Percentiles rank a stretch among this genome's conserved stretches.
phyloP scores from a whole-genome alignment of 64 coral and sea anemone genomes.

The Pocillopora damicornis region DNA sequence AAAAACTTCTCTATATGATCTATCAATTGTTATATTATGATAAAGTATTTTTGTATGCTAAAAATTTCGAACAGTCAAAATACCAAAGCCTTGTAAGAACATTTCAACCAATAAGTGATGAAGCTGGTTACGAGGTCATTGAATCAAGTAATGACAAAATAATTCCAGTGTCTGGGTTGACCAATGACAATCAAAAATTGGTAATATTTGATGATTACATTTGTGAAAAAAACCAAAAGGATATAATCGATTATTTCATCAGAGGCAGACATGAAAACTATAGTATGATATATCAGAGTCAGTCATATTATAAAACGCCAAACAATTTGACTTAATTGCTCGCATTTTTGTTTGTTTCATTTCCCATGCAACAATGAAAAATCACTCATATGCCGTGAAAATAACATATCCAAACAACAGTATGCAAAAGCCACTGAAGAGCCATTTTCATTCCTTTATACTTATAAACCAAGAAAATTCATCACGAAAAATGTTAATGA shows the following conservation, averaged over 20 bases:
- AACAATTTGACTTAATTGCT: slow-evolving; percentile 29
- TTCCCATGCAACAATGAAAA: too few relatives aligned
- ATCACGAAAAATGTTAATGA: too few relatives aligned
- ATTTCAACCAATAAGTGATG: not conserved
- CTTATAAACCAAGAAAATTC: too few relatives aligned
- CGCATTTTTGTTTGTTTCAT: slow-evolving; percentile 30
- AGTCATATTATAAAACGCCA: slow-evolving; percentile 41
- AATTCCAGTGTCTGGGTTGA: not conserved
- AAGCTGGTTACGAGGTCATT: not conserved
- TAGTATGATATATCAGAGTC: slow-evolving; percentile 22
- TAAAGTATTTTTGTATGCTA: slow-evolving; percentile 22
- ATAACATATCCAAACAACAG: too few relatives aligned
- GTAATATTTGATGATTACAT: slow-evolving; percentile 23
- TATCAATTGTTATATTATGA: slow-evolving; percentile 11
- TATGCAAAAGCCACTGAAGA: too few relatives aligned
- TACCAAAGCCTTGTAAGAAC: not conserved
- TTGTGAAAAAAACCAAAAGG: slow-evolving; percentile 29
- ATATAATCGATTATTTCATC: slow-evolving; percentile 28
- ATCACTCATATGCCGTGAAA: too few relatives aligned
- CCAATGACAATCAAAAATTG: not conserved
- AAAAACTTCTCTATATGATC: not conserved
- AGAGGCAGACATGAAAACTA: slow-evolving; percentile 27
- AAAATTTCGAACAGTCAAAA: slow-evolving; percentile 27
- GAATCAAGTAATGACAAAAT: slow-evolving; percentile 15
- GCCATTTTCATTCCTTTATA: too few relatives aligned